phyloP scores from a whole-genome alignment of 2,888 invertebrate genomes.

The Charanyca ferruginea region DNA sequence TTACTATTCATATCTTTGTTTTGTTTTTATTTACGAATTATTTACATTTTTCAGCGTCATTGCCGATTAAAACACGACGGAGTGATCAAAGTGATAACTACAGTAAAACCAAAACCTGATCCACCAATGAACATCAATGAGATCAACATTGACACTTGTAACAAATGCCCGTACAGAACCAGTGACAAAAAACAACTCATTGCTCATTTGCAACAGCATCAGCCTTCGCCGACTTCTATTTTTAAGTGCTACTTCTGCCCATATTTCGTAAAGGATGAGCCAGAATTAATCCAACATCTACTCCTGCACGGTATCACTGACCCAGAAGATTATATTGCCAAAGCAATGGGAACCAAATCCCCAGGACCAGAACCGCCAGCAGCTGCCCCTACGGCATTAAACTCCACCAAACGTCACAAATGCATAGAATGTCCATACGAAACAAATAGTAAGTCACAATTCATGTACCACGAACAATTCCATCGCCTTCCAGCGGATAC shows the following conservation, averaged over 20 bases:
- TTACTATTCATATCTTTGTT: not conserved
- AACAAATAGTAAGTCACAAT: conserved; percentile 96
- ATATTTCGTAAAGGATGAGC: conserved; percentile 94
- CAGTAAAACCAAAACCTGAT: conserved; percentile 87
- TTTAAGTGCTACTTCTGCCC: conserved; percentile 96
- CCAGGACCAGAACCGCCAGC: conserved; percentile 72
- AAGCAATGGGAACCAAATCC: conserved; percentile 84
- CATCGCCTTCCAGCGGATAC: conserved; percentile 93
- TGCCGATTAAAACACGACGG: conserved; percentile 95
- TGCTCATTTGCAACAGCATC: conserved; percentile 93
- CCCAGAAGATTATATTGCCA: conserved; percentile 90
- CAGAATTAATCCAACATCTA: conserved; percentile 93
- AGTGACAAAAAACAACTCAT: conserved; percentile 91
- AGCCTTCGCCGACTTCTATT: conserved; percentile 92
- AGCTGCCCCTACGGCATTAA: conserved; percentile 61
- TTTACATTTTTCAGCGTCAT: conserved; percentile 91
- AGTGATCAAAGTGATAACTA: conserved; percentile 93
- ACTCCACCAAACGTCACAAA: conserved; percentile 92
- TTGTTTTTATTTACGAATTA: not conserved
- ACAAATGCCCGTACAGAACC: conserved; percentile 94
- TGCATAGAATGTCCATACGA: conserved; percentile 96
- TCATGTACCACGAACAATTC: conserved; percentile 96
- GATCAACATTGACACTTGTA: conserved; percentile 88
- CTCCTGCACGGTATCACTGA: conserved; percentile 92
- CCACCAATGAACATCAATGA: conserved; percentile 75